Conservation (phyloP, 1,140 invertebrate species). For the Akabosia matsudoensis region DNA sequence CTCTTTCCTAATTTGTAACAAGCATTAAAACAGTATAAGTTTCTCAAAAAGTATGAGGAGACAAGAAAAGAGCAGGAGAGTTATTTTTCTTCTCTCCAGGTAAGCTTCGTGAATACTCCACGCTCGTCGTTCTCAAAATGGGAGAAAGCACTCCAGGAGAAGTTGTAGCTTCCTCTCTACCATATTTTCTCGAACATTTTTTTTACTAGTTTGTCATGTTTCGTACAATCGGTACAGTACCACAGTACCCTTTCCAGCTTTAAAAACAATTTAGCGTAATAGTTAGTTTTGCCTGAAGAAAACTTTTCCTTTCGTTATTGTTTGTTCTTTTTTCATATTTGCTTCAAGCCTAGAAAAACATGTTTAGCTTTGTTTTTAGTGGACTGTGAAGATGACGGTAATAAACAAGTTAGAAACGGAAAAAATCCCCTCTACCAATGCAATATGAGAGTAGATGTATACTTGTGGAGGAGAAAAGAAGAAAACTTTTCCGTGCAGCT, state of each 20-base stretch:
- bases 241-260: background rate
- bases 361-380: too few species aligned
- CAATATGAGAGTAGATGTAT: too few species aligned
- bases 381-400: too few species aligned
- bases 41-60: background rate
- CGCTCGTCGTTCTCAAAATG: background rate
- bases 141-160: background rate
- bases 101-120: background rate
- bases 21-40: background rate
- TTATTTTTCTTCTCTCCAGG: background rate
- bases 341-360: too few species aligned
- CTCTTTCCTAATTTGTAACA: background rate
- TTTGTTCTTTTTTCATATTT: too few species aligned
- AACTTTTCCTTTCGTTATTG: background rate
- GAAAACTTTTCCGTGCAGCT: too few species aligned
- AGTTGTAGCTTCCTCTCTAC: background rate
- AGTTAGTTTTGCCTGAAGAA: conserved; percentile 3
- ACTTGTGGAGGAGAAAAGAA: too few species aligned
- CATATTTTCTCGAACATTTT: background rate
- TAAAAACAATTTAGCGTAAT: conserved; percentile 9
- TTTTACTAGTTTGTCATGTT: background rate
- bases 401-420: too few species aligned
- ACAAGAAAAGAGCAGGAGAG: background rate
- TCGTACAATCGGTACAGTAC: too few species aligned
- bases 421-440: too few species aligned